phyloP scores from a whole-genome alignment of 2,888 invertebrate genomes.

The Habroteleia sp. region DNA sequence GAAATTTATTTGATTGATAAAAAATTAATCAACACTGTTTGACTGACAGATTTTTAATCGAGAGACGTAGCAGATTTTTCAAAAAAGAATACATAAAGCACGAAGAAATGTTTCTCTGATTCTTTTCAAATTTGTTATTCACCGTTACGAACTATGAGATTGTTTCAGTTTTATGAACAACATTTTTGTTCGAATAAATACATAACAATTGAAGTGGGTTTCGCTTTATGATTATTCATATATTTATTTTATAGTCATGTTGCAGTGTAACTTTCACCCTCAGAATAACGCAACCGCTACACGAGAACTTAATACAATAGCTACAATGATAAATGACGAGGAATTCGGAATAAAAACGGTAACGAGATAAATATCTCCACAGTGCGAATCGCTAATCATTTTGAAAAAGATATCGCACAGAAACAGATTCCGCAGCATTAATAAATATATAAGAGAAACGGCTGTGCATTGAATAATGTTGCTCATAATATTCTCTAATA shows the following conservation, averaged over 20 bases:
- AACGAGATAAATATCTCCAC: slow-evolving; percentile 25
- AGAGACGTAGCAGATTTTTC: no score
- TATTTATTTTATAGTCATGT: slow-evolving; percentile 32
- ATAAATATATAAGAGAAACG: slow-evolving; percentile 27
- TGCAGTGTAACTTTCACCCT: slow-evolving; percentile 28
- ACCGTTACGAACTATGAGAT: slow-evolving; percentile 2
- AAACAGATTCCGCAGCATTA: slow-evolving; percentile 38
- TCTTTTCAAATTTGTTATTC: not conserved
- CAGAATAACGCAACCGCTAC: not conserved
- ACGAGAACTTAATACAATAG: slow-evolving; percentile 28
- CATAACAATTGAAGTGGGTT: slow-evolving; percentile 27
- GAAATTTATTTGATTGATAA: no score
- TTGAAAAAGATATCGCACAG: slow-evolving; percentile 14
- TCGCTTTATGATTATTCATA: slow-evolving; percentile 34
- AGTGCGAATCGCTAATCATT: slow-evolving; percentile 24
- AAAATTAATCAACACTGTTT: no score
- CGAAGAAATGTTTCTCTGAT: not conserved
- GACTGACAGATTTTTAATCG: no score
- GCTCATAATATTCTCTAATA: slow-evolving; percentile 45
- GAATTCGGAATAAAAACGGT: slow-evolving; percentile 34
- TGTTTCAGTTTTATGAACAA: slow-evolving; percentile 21
- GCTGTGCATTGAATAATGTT: slow-evolving; percentile 31
- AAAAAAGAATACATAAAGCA: no score
- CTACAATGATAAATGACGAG: slow-evolving; percentile 36
- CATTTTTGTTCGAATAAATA: slow-evolving; percentile 32